phyloP scores from a whole-genome alignment of 1,140 invertebrate species.

The Caenorhabditis inopinata region DNA sequence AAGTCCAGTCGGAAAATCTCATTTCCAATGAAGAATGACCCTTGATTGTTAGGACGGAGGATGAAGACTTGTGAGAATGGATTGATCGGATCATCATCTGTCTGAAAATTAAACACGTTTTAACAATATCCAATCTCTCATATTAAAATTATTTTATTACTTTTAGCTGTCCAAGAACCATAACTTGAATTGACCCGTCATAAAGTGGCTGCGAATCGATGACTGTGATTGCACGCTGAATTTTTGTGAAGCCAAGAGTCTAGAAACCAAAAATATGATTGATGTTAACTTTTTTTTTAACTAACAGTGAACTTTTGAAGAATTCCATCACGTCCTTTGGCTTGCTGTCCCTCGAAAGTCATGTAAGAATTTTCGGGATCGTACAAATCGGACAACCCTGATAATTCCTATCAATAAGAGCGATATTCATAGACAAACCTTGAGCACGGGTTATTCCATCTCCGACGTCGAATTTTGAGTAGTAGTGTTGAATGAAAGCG shows the following conservation, averaged over 20 bases:
- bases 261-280: too few relatives aligned
- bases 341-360: conserved; percentile 64
- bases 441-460: conserved; percentile 45
- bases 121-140: neutral
- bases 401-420: conserved; percentile 37
- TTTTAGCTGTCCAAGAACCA: conserved; percentile 65
- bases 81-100: conserved; percentile 64
- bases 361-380: conserved; percentile 63
- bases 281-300: too few relatives aligned
- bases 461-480: conserved; percentile 62
- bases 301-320: conserved; percentile 62
- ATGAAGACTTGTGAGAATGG: conserved; percentile 64
- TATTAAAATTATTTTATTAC: conserved; percentile 39
- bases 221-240: conserved; percentile 64
- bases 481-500: conserved; percentile 60
- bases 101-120: conserved; percentile 50
- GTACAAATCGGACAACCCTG: conserved; percentile 58
- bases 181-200: conserved; percentile 64
- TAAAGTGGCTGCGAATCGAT: conserved; percentile 62
- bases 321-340: conserved; percentile 59
- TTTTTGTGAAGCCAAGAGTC: conserved; percentile 60
- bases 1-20: conserved; percentile 66
- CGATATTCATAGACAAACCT: neutral
- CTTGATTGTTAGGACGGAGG: conserved; percentile 57
- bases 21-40: conserved; percentile 64